Evolutionary conservation across 1,140 invertebrate genomes (phyloP), one percentile per base, ranked within the genome.

Genomic region (Heliconius melpomene): DNA sequence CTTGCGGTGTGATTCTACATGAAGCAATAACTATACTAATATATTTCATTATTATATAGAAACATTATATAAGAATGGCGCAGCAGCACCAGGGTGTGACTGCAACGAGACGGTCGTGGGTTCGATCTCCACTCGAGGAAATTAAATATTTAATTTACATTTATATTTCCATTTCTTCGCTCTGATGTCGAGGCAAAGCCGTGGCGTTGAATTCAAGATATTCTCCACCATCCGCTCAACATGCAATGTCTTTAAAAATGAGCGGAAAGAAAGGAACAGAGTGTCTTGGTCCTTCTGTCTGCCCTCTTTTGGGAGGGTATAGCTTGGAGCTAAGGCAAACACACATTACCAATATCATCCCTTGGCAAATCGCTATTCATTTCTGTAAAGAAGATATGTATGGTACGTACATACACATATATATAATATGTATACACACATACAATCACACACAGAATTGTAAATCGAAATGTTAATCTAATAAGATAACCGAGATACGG

Each of bases 401-500:
- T 23, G 0, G 2, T 23, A n/a, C 54, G 23, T 23, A 57, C 18
- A 57, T 57, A 50, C 11, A 50, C 46, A 40, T 2, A 32, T 32
- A 40, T 11, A 40, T 13, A 5, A 13, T 16, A 20, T 7, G n/a
- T 20, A n/a, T 54, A 57, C 18, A 26, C 11, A 26, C 23, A 26
- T 66, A 57, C 7, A 57, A 8, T 0, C 26, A 29, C 5, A 91
- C 86, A 93, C 89, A 87, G 90, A 91, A 93, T 94, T 91, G 86
- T 89, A 93, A 92, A 94, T 93, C 89, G 91, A 86, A 91, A 89
- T 89, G 91, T 89, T 94, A 94, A 94, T 92, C 90, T 91, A 94
- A 92, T 94, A 93, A 93, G 88, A 87, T 88, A 79, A 85, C 88
- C 86, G 74, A 75, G 82, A 85, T 60, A 92, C 91, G 91, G 88